A percentile compares a stretch with the other conserved stretches of the same genome.
Conservation (phyloP, 2,113 vertebrate genomes). For the Ceuthmochares aereus region DNA sequence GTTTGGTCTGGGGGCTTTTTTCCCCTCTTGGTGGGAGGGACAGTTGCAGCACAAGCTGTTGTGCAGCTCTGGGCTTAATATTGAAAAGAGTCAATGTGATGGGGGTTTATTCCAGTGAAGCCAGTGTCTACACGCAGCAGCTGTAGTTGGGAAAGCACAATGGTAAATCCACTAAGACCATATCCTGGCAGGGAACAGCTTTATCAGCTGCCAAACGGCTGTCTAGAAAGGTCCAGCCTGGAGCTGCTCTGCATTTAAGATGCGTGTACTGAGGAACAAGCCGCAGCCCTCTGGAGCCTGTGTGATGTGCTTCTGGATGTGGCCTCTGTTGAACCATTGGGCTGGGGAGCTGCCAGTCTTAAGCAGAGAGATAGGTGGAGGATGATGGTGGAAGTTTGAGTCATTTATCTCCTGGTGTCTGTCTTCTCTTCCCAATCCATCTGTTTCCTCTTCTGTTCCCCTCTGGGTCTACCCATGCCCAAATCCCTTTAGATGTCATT, state of each 20-base stretch:
- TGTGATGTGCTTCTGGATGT: fast-evolving
- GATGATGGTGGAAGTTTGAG: background rate
- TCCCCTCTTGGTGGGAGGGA: background rate
- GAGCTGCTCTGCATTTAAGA: background rate
- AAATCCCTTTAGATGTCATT: background rate
- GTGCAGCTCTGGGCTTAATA: background rate
- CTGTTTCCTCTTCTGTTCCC: background rate
- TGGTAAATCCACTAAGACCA: background rate
- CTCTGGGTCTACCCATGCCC: background rate
- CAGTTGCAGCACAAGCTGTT: background rate
- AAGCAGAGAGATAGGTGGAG: background rate
- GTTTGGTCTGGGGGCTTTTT: background rate
- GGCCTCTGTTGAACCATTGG: background rate
- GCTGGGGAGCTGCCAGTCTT: background rate
- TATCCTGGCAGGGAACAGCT: background rate
- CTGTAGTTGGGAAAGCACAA: background rate
- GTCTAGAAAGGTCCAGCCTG: background rate
- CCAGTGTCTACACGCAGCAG: background rate
- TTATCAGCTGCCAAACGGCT: background rate
- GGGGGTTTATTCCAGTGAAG: background rate
- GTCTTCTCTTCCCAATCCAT: background rate
- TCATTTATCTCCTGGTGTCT: background rate
- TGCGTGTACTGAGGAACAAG: background rate
- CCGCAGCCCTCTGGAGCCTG: background rate
- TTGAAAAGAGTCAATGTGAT: fast-evolving